Base-by-base conservation (phyloP, 2,888 invertebrate genomes). In the Anodontia alba region DNA sequence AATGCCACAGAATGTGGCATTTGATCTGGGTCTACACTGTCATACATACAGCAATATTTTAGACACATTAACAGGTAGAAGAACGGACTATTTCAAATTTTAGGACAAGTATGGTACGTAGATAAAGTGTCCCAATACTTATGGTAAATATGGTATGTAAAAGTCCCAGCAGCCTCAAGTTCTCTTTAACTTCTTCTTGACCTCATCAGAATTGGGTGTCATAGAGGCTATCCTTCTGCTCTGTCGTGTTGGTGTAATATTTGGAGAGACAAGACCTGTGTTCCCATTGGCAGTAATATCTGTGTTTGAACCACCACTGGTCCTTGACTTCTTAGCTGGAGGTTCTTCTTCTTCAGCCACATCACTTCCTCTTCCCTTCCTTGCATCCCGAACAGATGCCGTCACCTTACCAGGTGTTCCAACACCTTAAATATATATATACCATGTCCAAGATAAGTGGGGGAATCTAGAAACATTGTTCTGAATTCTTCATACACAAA, bases 201-300 rank as follows among this genome's bases (percentile, higher is more conserved):
- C 90, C 49, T 89, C 89, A 1, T 89, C 88, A 0, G 86, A 78
- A 1, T 84, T 87, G 0, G 91, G 90, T 2, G 91, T 90, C 88
- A 90, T 89, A 51, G 91, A 86, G 10, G 90, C 90, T 23, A 92
- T 87, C 42, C 92, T 87, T 31, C 88, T 88, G 79, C 91, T 91
- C 54, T 87, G 87, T 36, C 92, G 76, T 1, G 89, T 90, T 7
- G 92, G 91, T 0, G 91, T 90, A 51, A 76, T 42, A 38, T 38
- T 38, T 8, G 38, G 38, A 12, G 49, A 71, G 38, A 42, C 62
- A 15, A 79, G 68, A 20, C 38, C 71, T n/a, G 69, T 38, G 74
- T 67, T 85, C 0, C 78, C 78, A 29, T 83, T 84, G 23, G 79
- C 67, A 26, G 74, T 49, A 3, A 33, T 54, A 29, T 79, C 79